These are phyloP conservation scores for Lepisosteus oculatus DNA, from an alignment of 2,113 vertebrate species.

Conservation along the genomic window DNA sequence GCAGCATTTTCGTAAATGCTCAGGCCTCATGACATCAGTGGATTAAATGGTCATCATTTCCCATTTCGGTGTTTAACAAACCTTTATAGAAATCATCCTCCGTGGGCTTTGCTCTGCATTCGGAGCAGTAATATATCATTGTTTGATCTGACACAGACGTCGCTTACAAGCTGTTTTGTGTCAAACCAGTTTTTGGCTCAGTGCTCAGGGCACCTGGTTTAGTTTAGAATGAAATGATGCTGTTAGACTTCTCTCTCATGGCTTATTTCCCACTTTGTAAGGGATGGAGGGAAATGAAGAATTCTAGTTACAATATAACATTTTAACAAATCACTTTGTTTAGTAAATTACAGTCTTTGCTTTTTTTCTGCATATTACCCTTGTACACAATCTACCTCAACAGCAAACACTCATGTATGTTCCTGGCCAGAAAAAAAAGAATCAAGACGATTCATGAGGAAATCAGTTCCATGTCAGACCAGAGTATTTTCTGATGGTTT, in stretches of 20 bases:
- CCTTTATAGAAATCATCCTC: conserved; percentile 9
- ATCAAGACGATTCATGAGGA: too few relatives aligned
- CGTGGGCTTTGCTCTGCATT: not conserved
- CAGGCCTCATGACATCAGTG: not conserved
- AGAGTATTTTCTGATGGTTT: too few relatives aligned
- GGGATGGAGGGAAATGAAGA: too few relatives aligned
- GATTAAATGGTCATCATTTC: conserved; percentile 11
- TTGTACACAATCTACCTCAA: too few relatives aligned
- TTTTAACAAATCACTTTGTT: too few relatives aligned
- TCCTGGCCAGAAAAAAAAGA: too few relatives aligned
- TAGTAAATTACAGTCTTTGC: too few relatives aligned
- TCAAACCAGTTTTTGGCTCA: conserved; percentile 3
- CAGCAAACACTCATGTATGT: too few relatives aligned
- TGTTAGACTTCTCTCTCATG: not conserved
- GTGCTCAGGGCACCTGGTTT: conserved; percentile 8
- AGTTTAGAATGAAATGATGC: conserved; percentile 5
- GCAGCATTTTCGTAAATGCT: too few relatives aligned
- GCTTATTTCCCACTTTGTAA: not conserved
- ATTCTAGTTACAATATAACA: too few relatives aligned
- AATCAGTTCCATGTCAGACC: too few relatives aligned
- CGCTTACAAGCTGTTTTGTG: conserved; percentile 12
- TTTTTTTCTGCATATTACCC: too few relatives aligned
- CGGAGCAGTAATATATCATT: conserved; percentile 13
- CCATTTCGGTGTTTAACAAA: not conserved
- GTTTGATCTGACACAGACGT: conserved; percentile 19